Evolutionary conservation across 2,113 vertebrate genomes (phyloP), one percentile per base, ranked within the genome.

Genomic region (Sprattus sprattus): DNA sequence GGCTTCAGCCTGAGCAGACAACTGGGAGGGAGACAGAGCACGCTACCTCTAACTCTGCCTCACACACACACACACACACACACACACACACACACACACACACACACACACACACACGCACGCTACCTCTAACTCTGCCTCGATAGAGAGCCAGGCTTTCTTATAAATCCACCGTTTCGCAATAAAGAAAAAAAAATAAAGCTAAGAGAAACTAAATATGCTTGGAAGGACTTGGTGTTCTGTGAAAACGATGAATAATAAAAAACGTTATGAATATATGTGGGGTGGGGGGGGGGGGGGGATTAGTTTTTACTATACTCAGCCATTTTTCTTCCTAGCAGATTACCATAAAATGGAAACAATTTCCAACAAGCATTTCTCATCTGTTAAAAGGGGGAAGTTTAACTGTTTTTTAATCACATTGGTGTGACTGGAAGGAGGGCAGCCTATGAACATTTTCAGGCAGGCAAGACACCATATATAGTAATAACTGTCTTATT

Each of bases 121-220:
- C 22, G 9, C 25, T 67, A 20, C 20, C 64, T 32, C 71, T 13
- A 2, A 28, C 25, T 78, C 71, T 39, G 13, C 28, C 71, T 78
- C 25, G 9, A 78, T 32, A 78, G 71, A 78, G 39, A 39, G 71
- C 71, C 28, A 39, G 25, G 32, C 32, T 78, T 78, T 39, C 71
- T 78, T 78, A 78, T 78, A 78, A 78, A 78, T 78, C 71, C 71
- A 78, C 25, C 71, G 28, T 39, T 28, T 78, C 39, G 71, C 71
- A 78, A 78, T 78, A 78, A 78, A 78, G 28, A 78, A 32, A 88
- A 88, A 90, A 90, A 78, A 88, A 28, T 60, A 32, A 83, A 84
- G 54, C 85, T n/a, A 71, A 52, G 25, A 71, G 15, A 32, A 28
- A 71, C 10, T 11, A 71, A 71, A 3, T 71, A 71, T 32, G 54